These are phyloP conservation scores for Varecia variegata DNA, from an alignment of 2,797 vertebrate species.

Conservation along the genomic window DNA sequence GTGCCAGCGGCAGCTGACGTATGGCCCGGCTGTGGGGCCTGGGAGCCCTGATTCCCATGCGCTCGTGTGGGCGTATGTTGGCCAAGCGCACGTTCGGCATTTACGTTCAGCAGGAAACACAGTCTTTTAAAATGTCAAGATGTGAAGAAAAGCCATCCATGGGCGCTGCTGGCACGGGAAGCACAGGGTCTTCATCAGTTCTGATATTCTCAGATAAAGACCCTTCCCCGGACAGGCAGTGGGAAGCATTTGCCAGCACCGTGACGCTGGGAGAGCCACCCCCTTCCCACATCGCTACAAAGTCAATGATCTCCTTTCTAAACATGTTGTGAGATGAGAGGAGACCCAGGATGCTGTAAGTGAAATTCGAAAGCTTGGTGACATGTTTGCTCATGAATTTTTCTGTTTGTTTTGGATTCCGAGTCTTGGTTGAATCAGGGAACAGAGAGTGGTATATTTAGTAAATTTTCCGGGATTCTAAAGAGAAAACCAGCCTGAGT, in stretches of 20 bases:
- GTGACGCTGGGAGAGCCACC: neutral
- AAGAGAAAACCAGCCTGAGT: neutral
- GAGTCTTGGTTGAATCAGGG: neutral
- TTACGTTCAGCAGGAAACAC: neutral
- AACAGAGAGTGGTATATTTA: neutral
- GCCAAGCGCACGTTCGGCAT: rapidly evolving
- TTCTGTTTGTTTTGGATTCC: neutral
- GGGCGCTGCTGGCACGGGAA: neutral
- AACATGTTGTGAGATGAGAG: neutral
- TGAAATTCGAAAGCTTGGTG: neutral
- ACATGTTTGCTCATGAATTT: neutral
- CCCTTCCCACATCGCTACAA: neutral
- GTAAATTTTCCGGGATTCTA: neutral
- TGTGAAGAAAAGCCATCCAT: neutral
- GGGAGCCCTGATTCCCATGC: neutral
- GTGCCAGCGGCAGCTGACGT: neutral
- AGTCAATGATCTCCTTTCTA: neutral
- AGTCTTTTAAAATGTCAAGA: neutral
- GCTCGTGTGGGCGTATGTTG: too few species aligned
- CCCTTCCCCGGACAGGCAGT: neutral
- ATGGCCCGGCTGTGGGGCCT: neutral
- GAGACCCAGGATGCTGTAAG: neutral
- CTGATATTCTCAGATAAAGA: neutral
- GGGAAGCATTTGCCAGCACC: neutral
- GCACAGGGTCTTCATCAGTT: neutral